A percentile compares a stretch with the other conserved stretches of the same genome.
Evolutionary conservation across 2,888 invertebrate genomes (phyloP).

Genomic region (Apotomis betuletana): DNA sequence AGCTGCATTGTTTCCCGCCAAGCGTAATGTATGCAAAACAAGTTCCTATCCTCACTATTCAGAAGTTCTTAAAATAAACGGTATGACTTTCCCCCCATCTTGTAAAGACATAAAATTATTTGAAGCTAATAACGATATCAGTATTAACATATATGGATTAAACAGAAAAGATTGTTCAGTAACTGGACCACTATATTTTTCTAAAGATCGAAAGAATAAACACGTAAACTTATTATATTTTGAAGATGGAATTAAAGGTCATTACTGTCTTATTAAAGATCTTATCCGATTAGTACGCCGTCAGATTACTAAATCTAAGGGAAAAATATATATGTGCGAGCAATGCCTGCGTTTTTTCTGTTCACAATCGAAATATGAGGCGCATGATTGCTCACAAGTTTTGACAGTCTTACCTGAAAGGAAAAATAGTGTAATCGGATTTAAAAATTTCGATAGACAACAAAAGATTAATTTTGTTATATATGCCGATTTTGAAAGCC

Average conservation of each 20-base stretch:
- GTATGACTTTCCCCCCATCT: not conserved
- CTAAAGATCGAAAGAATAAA: not conserved
- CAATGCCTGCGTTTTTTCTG: not conserved
- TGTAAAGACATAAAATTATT: constrained; percentile 15
- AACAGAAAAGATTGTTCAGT: not conserved
- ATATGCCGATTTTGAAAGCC: no score
- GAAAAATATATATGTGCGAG: not conserved
- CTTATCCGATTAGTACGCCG: constrained; percentile 3
- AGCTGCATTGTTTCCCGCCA: no score
- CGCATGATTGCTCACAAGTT: no score
- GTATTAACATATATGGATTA: constrained; percentile 20
- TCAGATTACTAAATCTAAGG: constrained; percentile 2
- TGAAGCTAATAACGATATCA: constrained; percentile 12
- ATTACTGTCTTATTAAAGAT: constrained; percentile 11
- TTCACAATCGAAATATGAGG: no score
- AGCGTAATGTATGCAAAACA: no score
- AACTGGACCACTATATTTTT: constrained; percentile 4
- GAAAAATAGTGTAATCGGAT: no score
- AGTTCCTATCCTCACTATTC: no score
- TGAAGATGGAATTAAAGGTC: not conserved
- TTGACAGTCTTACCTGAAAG: no score
- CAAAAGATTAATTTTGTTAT: no score
- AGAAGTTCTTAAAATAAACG: no score
- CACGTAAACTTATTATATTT: constrained; percentile 1
- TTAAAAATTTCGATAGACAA: no score